A percentile compares a stretch with the other conserved stretches of the same genome.
Evolutionary conservation across 92 coral and sea anemone genomes (phyloP).

Genomic region (Porites rus): DNA sequence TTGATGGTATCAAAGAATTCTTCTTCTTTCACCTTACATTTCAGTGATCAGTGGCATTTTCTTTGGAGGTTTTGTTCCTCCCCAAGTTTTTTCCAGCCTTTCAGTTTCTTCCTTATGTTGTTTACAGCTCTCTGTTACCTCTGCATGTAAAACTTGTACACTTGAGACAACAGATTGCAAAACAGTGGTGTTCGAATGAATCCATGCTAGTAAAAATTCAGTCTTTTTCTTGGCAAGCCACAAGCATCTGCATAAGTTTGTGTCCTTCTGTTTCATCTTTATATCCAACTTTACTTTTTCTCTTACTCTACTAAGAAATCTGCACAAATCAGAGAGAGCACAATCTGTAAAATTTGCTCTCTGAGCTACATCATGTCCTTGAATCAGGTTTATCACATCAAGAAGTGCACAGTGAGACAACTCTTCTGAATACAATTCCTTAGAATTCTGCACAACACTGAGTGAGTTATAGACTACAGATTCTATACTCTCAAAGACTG

Average conservation of each 20-base stretch:
- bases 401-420: slow-evolving; percentile 70
- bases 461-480: slow-evolving; percentile 71
- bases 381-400: slow-evolving; percentile 72
- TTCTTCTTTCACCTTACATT: slow-evolving; percentile 27
- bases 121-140: slow-evolving; percentile 41
- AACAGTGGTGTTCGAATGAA: slow-evolving; percentile 52
- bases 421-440: slow-evolving; percentile 76
- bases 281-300: slow-evolving; percentile 33
- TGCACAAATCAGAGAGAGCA: slow-evolving; percentile 85
- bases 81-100: slow-evolving; percentile 70
- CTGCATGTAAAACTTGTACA: slow-evolving; percentile 58
- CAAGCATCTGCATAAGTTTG: slow-evolving; percentile 63
- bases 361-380: slow-evolving; percentile 40
- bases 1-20: background rate
- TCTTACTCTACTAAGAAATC: slow-evolving; percentile 71
- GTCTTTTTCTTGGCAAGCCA: slow-evolving; percentile 95
- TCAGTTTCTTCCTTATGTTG: slow-evolving; percentile 68
- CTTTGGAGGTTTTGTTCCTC: slow-evolving; percentile 55
- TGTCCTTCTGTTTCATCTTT: slow-evolving; percentile 23
- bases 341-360: slow-evolving; percentile 51
- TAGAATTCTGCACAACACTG: slow-evolving; percentile 63
- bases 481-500: slow-evolving; percentile 76
- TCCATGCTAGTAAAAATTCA: slow-evolving; percentile 86
- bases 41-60: slow-evolving; percentile 80
- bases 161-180: slow-evolving; percentile 61